Evolutionary conservation across 2,113 vertebrate species (phyloP), one percentile per base, ranked within the genome.

Genomic region (Nanorana parkeri): DNA sequence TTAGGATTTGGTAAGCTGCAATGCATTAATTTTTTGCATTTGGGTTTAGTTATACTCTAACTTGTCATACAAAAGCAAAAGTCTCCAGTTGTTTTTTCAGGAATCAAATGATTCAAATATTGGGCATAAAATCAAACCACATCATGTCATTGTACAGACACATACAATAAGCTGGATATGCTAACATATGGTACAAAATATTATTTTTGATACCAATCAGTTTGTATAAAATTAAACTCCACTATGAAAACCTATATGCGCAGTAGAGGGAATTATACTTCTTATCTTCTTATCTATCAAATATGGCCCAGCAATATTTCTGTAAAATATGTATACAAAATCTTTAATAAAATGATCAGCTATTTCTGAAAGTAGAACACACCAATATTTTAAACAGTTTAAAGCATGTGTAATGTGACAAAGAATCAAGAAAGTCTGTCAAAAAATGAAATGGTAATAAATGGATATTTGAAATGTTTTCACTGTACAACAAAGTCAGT

Each of bases 251-350:
- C 36, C 65, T 83, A 75, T 51, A 83, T 75, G 77, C 63, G 73
- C 82, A 84, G 86, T 89, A 86, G 92, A 93, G 94, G 94, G 94
- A 95, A 95, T 94, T 91, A 94, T 92, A 94, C 87, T 91, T 91
- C 92, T 94, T 94, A 94, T 94, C 92, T 91, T 84, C 77, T n/a
- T 81, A 86, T 85, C 84, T 81, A 84, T 88, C 92, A 92, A 92
- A 93, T 92, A 90, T 91, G 90, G 91, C 90, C 90, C 92, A 94
- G 93, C 94, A 94, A 94, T 86, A 85, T 84, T 85, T 87, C 88
- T 85, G 87, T 85, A 75, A 78, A 87, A 82, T 87, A 86, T 79
- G 87, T 86, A 85, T 87, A 94, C 92, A 92, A 91, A 92, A 93
- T 88, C 78, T 89, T 91, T 90, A 89, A 92, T 90, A 92, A 92